Evolutionary conservation across 2,113 vertebrate species (phyloP).

Genomic region (Cochlearius cochlearius): DNA sequence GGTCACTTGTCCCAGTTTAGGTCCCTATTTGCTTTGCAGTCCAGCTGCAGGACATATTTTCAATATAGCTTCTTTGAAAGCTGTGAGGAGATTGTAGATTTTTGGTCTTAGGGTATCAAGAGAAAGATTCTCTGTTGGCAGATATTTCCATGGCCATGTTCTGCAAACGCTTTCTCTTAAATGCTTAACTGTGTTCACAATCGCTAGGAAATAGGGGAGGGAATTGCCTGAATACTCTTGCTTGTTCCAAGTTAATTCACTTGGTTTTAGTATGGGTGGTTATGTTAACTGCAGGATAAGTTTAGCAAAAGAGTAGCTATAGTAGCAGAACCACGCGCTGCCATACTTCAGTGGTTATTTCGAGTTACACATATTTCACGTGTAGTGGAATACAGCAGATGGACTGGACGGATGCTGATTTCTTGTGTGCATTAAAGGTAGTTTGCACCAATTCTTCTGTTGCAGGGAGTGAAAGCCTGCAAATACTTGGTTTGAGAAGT

Average conservation of each 20-base stretch:
- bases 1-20: neutral
- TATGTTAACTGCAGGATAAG: neutral
- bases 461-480: neutral
- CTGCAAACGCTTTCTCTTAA: neutral
- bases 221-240: neutral
- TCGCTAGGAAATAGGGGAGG: neutral
- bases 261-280: neutral
- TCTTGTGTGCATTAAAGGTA: neutral
- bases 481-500: neutral
- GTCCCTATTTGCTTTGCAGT: neutral
- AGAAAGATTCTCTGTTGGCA: neutral
- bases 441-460: neutral
- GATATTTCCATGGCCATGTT: neutral
- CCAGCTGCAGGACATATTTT: neutral
- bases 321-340: neutral
- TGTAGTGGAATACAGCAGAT: neutral
- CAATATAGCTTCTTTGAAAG: neutral
- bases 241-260: neutral
- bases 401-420: neutral
- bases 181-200: neutral
- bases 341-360: neutral
- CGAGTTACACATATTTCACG: neutral
- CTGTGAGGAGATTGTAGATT: neutral
- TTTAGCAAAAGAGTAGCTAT: neutral
- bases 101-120: neutral